phyloP scores from a whole-genome alignment of 2,797 vertebrate species.

The Acanthornis magna region DNA sequence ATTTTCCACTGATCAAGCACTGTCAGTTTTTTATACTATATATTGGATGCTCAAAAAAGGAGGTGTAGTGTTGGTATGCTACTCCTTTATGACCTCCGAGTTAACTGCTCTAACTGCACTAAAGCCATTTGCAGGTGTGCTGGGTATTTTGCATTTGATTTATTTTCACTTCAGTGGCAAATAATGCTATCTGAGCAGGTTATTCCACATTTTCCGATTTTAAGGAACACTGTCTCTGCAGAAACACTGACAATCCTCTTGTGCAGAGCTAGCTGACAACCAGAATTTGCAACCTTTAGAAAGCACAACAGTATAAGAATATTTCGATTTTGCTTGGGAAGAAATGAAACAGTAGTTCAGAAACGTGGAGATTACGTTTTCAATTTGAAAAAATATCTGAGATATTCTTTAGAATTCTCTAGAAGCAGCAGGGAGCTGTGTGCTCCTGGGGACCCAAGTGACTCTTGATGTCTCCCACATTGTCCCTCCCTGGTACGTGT shows the following conservation, averaged over 20 bases:
- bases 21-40: neutral
- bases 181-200: neutral
- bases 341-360: neutral
- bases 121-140: neutral
- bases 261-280: neutral
- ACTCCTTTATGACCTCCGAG: neutral
- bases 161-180: neutral
- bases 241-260: neutral
- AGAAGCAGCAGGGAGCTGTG: neutral
- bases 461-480: neutral
- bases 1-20: neutral
- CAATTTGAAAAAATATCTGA: neutral
- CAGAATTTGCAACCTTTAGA: neutral
- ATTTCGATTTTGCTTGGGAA: neutral
- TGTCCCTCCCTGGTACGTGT: fast-evolving
- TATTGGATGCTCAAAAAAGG: neutral
- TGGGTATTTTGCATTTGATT: neutral
- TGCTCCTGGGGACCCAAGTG: neutral
- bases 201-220: neutral
- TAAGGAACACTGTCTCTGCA: neutral
- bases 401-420: neutral
- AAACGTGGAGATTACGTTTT: neutral
- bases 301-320: neutral
- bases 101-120: neutral
- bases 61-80: neutral